phyloP scores from a whole-genome alignment of 1,140 invertebrate species.

The Aphis craccivora region DNA sequence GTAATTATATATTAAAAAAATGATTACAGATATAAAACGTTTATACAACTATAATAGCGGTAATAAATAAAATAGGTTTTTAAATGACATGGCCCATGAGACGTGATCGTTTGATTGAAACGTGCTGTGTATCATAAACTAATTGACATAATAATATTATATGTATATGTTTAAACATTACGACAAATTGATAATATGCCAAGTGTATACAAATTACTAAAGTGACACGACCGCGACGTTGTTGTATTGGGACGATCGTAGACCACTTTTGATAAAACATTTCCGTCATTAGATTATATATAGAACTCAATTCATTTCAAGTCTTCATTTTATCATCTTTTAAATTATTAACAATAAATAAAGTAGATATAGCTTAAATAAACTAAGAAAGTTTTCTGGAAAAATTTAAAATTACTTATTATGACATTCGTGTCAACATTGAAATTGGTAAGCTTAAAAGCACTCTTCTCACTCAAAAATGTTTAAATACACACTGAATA shows the following conservation, averaged over 20 bases:
- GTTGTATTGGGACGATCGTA: not conserved
- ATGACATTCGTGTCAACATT: not conserved
- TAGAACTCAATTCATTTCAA: not conserved
- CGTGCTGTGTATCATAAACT: not conserved
- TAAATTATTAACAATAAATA: not conserved
- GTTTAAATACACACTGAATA: not conserved
- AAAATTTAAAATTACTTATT: not conserved
- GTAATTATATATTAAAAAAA: not conserved
- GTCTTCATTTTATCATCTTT: not conserved
- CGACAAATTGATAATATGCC: not conserved
- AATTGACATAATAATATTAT: not conserved
- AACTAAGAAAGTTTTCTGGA: not conserved
- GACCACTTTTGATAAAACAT: not conserved
- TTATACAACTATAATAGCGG: not conserved
- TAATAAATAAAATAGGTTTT: not conserved
- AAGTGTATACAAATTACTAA: not conserved
- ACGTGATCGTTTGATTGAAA: conserved; percentile 26
- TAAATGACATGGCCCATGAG: not conserved
- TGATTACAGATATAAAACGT: not conserved
- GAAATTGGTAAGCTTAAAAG: not conserved
- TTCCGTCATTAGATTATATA: not conserved
- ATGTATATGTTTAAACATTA: not conserved
- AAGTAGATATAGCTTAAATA: not conserved
- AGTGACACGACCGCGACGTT: not conserved
- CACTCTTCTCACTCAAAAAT: not conserved